A percentile compares a stretch with the other conserved stretches of the same genome.
These are phyloP conservation scores for Cryptotermes secundus DNA, from an alignment of 1,140 invertebrate species.

Conservation along the genomic window DNA sequence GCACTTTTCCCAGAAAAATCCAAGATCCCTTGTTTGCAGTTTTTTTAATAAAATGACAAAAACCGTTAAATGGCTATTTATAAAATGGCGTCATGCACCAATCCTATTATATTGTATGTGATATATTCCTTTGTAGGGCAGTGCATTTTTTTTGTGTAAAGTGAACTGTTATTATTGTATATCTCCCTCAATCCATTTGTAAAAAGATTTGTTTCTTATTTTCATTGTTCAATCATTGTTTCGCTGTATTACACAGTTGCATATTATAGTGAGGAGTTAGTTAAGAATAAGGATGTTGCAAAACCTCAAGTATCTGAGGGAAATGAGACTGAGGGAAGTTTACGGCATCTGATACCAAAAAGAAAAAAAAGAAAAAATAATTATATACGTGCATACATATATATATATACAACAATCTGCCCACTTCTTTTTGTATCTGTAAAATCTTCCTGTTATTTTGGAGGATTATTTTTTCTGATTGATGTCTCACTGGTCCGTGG, in stretches of 20 bases:
- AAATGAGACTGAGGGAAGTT: constrained; percentile 43
- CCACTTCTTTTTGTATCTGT: constrained; percentile 23
- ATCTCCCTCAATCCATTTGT: constrained; percentile 30
- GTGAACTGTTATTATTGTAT: constrained; percentile 34
- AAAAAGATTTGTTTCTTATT: constrained; percentile 32
- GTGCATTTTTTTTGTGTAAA: constrained; percentile 41
- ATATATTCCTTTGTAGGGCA: constrained; percentile 42
- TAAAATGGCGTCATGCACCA: constrained; percentile 37
- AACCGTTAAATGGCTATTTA: constrained; percentile 28
- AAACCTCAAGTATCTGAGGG: constrained; percentile 36
- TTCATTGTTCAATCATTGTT: constrained; percentile 32
- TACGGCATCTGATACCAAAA: constrained; percentile 37
- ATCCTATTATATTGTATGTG: constrained; percentile 40
- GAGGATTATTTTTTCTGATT: constrained; percentile 21
- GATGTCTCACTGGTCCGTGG: constrained; percentile 21
- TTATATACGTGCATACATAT: not conserved
- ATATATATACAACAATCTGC: not conserved
- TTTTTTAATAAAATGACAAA: constrained; percentile 25
- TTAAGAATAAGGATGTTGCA: constrained; percentile 33
- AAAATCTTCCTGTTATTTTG: constrained; percentile 31
- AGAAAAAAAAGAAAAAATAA: no score
- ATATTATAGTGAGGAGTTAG: constrained; percentile 30
- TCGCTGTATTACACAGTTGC: constrained; percentile 32
- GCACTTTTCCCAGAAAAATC: constrained; percentile 36
- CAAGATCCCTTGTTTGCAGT: constrained; percentile 33